Base-by-base conservation (phyloP, 2,113 vertebrate species). In the Poeciliopsis occidentalis region DNA sequence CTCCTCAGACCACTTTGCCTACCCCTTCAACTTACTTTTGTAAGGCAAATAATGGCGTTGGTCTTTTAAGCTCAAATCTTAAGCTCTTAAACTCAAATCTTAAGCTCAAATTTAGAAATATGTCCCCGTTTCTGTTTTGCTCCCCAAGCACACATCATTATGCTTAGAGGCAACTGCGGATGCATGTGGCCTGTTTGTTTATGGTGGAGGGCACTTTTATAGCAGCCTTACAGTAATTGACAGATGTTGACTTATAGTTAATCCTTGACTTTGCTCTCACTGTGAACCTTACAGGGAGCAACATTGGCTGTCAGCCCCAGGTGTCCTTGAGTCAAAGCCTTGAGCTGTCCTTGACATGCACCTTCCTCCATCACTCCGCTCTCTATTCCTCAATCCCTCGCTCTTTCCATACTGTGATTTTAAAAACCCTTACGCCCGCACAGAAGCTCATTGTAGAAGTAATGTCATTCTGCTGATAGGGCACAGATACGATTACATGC, bases 311-410 rank as follows among this genome's bases (percentile, higher is more conserved):
- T 76, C 65, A 84, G 79, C 80, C 69, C 54, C 15, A 41, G 44
- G 30, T 27, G 92, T 86, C 93, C 91, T 94, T 92, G 90, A 94
- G 64, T 86, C 72, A 72, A 65, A 83, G 75, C 80, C 47, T 75
- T 73, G 11, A 19, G 29, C 51, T 85, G 92, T 87, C 94, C 92
- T 94, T 94, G 91, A 92, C 85, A 73, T 74, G 73, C 68, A 78
- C 71, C 44, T 30, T 76, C 29, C 75, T 39, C 32, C 31, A 69
- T 37, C 76, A 30, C 17, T n/a, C 62, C 60, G 61, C 61, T 63
- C 60, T 30, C 76, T 29, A 71, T 26, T 22, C 24, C 60, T 26
- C 76, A 32, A 66, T 32, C 30, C 30, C 69, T 63, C 44, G 65
- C 66, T 69, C 57, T 41, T 19, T 67, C 37, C 76, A 72, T 57